Conservation (phyloP, 2,797 vertebrate genomes). For the Poecilia velifera region DNA sequence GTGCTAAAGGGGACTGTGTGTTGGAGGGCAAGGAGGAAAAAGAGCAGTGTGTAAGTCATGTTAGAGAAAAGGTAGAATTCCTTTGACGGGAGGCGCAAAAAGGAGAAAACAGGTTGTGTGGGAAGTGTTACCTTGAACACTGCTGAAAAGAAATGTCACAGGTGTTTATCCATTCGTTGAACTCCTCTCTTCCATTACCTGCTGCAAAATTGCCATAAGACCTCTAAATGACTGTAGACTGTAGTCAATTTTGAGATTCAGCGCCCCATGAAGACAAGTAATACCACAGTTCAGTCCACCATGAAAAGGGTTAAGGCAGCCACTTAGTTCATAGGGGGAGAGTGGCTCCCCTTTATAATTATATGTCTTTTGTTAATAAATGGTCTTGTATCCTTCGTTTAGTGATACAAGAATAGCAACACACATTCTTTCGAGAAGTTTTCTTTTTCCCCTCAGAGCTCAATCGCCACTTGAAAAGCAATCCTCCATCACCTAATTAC, state of each 20-base stretch:
- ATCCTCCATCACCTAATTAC: conserved; percentile 56
- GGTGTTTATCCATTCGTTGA: conserved; percentile 73
- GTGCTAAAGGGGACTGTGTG: conserved; percentile 17
- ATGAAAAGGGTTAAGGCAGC: conserved; percentile 63
- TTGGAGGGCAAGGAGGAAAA: conserved; percentile 8
- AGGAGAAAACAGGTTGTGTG: conserved; percentile 21
- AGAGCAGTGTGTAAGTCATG: neutral
- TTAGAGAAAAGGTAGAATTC: conserved; percentile 4
- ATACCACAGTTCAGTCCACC: conserved; percentile 64
- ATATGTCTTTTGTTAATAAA: conserved; percentile 61
- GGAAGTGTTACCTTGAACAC: conserved; percentile 57
- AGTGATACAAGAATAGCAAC: conserved; percentile 41
- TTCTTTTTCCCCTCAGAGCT: conserved; percentile 19
- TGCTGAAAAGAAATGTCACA: conserved; percentile 74
- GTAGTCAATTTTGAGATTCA: conserved; percentile 76
- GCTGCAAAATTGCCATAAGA: conserved; percentile 74
- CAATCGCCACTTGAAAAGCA: conserved; percentile 39
- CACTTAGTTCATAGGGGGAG: conserved; percentile 56
- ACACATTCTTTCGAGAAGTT: conserved; percentile 23
- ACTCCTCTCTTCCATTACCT: conserved; percentile 74
- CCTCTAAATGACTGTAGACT: conserved; percentile 76
- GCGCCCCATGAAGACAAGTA: conserved; percentile 76
- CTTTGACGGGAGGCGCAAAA: conserved; percentile 13
- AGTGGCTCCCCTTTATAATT: conserved; percentile 63
- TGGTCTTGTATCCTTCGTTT: conserved; percentile 42